Conservation (phyloP, 2,888 invertebrate species). For the Lamellibrachia columna region DNA sequence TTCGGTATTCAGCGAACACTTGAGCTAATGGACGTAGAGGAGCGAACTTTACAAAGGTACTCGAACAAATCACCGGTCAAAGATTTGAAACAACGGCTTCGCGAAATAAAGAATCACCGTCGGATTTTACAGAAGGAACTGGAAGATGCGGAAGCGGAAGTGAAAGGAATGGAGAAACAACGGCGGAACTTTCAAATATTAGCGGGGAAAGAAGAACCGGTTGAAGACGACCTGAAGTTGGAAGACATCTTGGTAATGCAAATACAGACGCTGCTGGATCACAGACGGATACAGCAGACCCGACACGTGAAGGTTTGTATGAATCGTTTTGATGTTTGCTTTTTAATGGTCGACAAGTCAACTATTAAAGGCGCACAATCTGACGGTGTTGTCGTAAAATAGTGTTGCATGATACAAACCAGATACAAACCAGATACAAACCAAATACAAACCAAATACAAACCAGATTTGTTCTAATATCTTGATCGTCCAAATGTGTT, state of each 20-base stretch:
- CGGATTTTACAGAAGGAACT: slow-evolving; percentile 23
- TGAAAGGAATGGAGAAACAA: slow-evolving; percentile 20
- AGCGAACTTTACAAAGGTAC: slow-evolving; percentile 18
- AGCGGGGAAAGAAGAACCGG: background rate
- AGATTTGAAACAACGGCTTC: slow-evolving; percentile 25
- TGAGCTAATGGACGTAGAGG: slow-evolving; percentile 24
- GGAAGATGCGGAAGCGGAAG: slow-evolving; percentile 24
- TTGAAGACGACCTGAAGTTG: background rate
- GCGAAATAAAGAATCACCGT: slow-evolving; percentile 3
- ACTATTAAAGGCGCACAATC: background rate
- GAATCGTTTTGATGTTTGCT: background rate
- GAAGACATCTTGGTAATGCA: slow-evolving; percentile 21
- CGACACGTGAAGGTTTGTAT: slow-evolving; percentile 14
- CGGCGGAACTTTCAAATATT: background rate
- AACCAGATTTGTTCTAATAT: background rate
- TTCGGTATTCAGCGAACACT: slow-evolving; percentile 22
- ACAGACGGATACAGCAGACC: slow-evolving; percentile 18
- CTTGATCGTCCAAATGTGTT: background rate
- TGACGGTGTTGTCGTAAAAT: background rate
- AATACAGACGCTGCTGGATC: slow-evolving; percentile 23
- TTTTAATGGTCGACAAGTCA: background rate
- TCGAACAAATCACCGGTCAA: background rate
- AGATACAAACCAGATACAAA: background rate
- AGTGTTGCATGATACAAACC: background rate
- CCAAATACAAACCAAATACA: no score